These are phyloP conservation scores for Harpagoxenus sublaevis DNA, from an alignment of 2,888 invertebrate genomes.

Conservation along the genomic window DNA sequence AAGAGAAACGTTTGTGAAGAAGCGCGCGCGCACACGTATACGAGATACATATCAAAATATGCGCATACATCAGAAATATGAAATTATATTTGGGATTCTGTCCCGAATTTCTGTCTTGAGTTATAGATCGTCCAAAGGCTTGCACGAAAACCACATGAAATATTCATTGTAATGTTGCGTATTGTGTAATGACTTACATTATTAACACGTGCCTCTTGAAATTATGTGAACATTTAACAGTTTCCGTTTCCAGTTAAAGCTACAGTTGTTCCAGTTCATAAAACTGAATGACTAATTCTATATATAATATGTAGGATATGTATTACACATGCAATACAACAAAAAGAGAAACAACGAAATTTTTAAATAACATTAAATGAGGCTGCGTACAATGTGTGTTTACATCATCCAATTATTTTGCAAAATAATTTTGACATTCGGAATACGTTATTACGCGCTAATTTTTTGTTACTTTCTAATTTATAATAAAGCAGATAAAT, in stretches of 20 bases:
- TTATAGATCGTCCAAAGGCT: not conserved
- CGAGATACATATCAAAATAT: slow-evolving; percentile 24
- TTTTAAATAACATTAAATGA: not conserved
- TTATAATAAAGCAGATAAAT: not conserved
- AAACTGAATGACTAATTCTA: not conserved
- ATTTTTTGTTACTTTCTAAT: not conserved
- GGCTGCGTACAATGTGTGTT: too few relatives aligned
- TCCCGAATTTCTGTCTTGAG: not conserved
- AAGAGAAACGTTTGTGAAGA: not conserved
- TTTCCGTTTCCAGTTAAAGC: slow-evolving; percentile 20
- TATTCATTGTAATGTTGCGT: slow-evolving; percentile 8
- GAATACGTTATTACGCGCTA: not conserved
- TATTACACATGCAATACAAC: not conserved
- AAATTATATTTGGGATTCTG: slow-evolving; percentile 21
- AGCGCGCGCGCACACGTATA: not conserved
- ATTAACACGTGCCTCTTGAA: slow-evolving; percentile 10
- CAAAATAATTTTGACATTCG: not conserved
- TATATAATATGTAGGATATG: not conserved
- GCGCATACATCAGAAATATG: not conserved
- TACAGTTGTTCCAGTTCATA: not conserved
- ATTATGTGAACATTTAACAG: not conserved
- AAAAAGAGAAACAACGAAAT: not conserved
- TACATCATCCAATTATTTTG: not conserved
- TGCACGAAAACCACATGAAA: slow-evolving; percentile 4
- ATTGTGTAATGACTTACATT: slow-evolving; percentile 8